Evolutionary conservation across 1,140 invertebrate genomes (phyloP).

Genomic region (Rhysida immarginata): DNA sequence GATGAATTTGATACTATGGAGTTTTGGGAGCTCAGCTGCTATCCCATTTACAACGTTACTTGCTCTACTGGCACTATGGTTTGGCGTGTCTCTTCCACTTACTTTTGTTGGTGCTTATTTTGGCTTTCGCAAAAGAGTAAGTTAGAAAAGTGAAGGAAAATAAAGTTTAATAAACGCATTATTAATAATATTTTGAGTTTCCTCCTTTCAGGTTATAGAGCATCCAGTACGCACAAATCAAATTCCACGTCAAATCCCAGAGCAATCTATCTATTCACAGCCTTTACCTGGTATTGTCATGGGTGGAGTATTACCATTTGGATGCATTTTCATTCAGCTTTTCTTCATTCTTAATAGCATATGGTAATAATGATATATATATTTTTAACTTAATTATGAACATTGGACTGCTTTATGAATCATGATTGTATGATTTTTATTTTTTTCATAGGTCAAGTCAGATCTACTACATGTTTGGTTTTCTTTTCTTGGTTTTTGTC

Average conservation of each 20-base stretch:
- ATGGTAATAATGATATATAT: conserved; percentile 44
- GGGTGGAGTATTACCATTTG: conserved; percentile 96
- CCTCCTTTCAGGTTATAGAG: conserved; percentile 54
- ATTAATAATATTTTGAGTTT: background rate
- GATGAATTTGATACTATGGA: conserved; percentile 92
- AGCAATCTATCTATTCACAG: conserved; percentile 93
- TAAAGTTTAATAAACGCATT: too few relatives aligned
- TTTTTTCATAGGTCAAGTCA: conserved; percentile 57
- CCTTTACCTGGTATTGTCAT: conserved; percentile 67
- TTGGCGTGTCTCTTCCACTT: conserved; percentile 92
- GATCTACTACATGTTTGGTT: conserved; percentile 99
- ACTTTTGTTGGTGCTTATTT: conserved; percentile 97
- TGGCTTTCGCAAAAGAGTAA: conserved; percentile 89
- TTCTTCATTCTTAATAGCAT: conserved; percentile 98
- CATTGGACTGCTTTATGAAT: too few relatives aligned
- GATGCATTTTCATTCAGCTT: conserved; percentile 97
- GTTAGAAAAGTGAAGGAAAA: too few relatives aligned
- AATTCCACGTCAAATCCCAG: conserved; percentile 94
- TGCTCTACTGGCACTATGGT: conserved; percentile 90
- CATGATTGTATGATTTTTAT: conserved; percentile 1
- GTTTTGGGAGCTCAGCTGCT: conserved; percentile 82
- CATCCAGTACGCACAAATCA: conserved; percentile 97
- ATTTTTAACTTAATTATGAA: too few relatives aligned
- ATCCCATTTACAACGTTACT: conserved; percentile 95
- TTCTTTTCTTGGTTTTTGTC: conserved; percentile 91